A percentile compares a stretch with the other conserved stretches of the same genome.
Conservation (phyloP, 2,888 invertebrate genomes). For the Ctenicera cuprea region DNA sequence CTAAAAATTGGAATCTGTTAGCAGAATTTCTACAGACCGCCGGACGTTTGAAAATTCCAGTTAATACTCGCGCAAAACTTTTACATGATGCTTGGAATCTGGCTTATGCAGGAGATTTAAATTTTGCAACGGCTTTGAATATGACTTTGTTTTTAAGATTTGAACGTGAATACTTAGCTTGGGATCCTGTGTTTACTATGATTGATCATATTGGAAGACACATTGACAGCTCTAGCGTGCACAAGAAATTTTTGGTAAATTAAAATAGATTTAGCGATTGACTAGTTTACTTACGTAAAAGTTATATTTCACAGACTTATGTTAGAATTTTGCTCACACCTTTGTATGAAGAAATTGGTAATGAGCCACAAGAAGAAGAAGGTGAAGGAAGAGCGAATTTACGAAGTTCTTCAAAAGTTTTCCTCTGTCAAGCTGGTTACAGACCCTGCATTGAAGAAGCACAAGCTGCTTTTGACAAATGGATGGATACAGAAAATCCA, state of each 20-base stretch:
- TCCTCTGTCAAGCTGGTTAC: slow-evolving; percentile 86
- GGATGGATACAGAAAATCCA: slow-evolving; percentile 85
- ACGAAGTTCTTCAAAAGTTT: slow-evolving; percentile 80
- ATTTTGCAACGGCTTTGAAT: slow-evolving; percentile 84
- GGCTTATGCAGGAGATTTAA: slow-evolving; percentile 85
- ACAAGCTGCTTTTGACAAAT: slow-evolving; percentile 81
- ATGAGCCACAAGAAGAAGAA: slow-evolving; percentile 75
- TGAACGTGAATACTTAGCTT: slow-evolving; percentile 85
- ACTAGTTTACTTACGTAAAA: slow-evolving; percentile 4
- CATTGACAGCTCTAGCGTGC: slow-evolving; percentile 79
- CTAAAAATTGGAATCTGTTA: slow-evolving; percentile 84
- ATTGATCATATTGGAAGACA: slow-evolving; percentile 87
- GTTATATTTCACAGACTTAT: slow-evolving; percentile 76
- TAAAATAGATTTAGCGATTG: background rate
- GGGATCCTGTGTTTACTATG: slow-evolving; percentile 90
- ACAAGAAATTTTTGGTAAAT: slow-evolving; percentile 83
- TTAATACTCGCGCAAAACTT: slow-evolving; percentile 83
- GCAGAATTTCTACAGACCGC: slow-evolving; percentile 78
- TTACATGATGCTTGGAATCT: slow-evolving; percentile 87
- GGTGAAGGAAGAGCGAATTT: slow-evolving; percentile 82
- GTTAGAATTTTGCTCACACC: slow-evolving; percentile 82
- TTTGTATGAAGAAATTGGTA: slow-evolving; percentile 81
- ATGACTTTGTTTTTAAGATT: slow-evolving; percentile 86
- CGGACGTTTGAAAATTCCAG: slow-evolving; percentile 78
- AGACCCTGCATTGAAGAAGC: slow-evolving; percentile 86